These are phyloP conservation scores for Porites lobata DNA, from an alignment of 92 coral and sea anemone species.

Conservation along the genomic window DNA sequence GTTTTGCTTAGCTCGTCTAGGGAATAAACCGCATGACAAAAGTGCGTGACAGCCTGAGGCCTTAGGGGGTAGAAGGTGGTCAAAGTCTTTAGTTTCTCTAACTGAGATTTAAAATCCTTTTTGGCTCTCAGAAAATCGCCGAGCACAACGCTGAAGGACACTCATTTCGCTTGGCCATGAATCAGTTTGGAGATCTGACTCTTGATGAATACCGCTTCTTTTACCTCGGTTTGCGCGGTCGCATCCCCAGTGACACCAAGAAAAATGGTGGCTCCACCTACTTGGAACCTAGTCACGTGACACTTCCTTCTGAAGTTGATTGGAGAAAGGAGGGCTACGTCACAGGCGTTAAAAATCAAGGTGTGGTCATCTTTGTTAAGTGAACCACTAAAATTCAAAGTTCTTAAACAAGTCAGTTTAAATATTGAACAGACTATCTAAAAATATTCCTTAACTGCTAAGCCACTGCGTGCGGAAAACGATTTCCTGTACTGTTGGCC, in stretches of 20 bases:
- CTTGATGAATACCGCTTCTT: conserved; percentile 74
- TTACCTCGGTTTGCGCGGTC: conserved; percentile 69
- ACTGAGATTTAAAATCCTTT: background rate
- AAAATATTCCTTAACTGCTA: no score
- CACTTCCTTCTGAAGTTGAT: conserved; percentile 75
- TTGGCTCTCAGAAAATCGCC: conserved; percentile 66
- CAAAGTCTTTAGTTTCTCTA: background rate
- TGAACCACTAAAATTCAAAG: background rate
- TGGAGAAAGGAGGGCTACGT: conserved; percentile 96
- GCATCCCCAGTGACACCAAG: conserved; percentile 43
- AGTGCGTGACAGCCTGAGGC: no score
- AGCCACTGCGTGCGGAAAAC: no score
- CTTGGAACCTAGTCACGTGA: conserved; percentile 65
- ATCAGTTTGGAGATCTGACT: conserved; percentile 87
- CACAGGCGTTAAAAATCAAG: conserved; percentile 89
- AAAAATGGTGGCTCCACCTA: conserved; percentile 48
- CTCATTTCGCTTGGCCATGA: conserved; percentile 79
- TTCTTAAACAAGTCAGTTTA: background rate
- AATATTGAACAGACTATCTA: background rate
- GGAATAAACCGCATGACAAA: no score
- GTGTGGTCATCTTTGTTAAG: conserved; percentile 24
- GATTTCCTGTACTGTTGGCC: no score
- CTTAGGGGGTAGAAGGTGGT: no score
- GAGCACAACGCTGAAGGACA: conserved; percentile 72
- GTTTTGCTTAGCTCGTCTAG: no score